Base-by-base conservation (phyloP, 2,888 invertebrate species). In the Gymnosoma rotundatum region DNA sequence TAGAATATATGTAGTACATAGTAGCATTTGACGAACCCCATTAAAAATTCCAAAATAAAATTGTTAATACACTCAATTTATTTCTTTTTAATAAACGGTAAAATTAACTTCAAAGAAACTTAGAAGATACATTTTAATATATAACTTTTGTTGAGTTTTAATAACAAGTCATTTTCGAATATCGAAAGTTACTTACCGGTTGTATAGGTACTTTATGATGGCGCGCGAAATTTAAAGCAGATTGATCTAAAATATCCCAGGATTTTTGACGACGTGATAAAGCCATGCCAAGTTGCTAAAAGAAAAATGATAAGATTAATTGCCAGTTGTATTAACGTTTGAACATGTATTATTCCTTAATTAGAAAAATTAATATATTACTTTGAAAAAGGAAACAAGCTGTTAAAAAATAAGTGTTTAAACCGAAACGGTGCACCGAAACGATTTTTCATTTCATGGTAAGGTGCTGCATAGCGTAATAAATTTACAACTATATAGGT, bases 221-320 rank as follows among this genome's bases (percentile, higher is more conserved):
- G 58, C 93, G 94, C 0, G 97, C 97, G 83, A 96, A 95, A 25
- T 95, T 95, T 76, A 97, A 93, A 0, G 97, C 96, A 0, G 95
- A 94, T 89, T 97, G 98, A 91, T 98, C 98, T 16, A 98, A 93
- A n/a, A 98, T 93, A 90, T 98, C 98, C 97, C 98, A 98, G 0
- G 98, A 98, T 92, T 98, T 98, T 93, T 98, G 98, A 4, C 98
- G 94, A 6, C 96, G 93, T 54, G 92, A 91, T 83, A 92, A 86
- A 3, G 92, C 90, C 87, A 91, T 90, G 10, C 90, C 90, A 72
- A 92, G 86, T 83, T 88, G 86, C 78, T 87, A 25, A 1, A 84
- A 82, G 16, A 56, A 21, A n/a, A n/a, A n/a, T n/a, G n/a, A n/a
- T 2, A 25, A 4, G 25, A 25, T 2, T 25, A 25, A 25, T 4